Percentiles rank a stretch among this genome's conserved stretches.
Evolutionary conservation across 2,888 invertebrate genomes (phyloP).

Genomic region (Hecatera dysodea): DNA sequence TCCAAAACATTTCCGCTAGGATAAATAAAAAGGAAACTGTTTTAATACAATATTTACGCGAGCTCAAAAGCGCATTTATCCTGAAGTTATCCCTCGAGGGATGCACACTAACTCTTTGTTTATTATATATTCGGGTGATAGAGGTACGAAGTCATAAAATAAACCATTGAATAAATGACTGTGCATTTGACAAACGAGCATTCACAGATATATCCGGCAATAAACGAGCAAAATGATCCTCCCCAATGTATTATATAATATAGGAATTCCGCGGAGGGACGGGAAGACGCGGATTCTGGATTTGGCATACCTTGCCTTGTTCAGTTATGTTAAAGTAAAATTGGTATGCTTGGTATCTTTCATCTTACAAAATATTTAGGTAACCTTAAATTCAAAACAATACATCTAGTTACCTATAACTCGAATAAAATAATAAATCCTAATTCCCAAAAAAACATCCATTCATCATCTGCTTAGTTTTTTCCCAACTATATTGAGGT

Average conservation of each 20-base stretch:
- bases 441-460: no score
- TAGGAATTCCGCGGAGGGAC: slow-evolving; percentile 83
- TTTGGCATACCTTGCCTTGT: slow-evolving; percentile 80
- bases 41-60: slow-evolving; percentile 63
- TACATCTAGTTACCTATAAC: slow-evolving; percentile 3
- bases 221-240: slow-evolving; percentile 88
- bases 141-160: slow-evolving; percentile 70
- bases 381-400: slow-evolving; percentile 21
- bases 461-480: no score
- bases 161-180: slow-evolving; percentile 89
- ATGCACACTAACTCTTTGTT: slow-evolving; percentile 69
- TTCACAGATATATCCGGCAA: slow-evolving; percentile 88
- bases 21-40: slow-evolving; percentile 50
- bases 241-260: slow-evolving; percentile 89
- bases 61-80: slow-evolving; percentile 68
- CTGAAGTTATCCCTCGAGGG: slow-evolving; percentile 60
- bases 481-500: no score
- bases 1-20: slow-evolving; percentile 16
- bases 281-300: slow-evolving; percentile 82
- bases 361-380: slow-evolving; percentile 6
- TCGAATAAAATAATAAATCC: no score
- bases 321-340: slow-evolving; percentile 65
- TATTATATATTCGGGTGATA: slow-evolving; percentile 64
- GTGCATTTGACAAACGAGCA: slow-evolving; percentile 90
- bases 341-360: slow-evolving; percentile 30